Base-by-base conservation (phyloP, 1,140 invertebrate species). In the Augochlora pura region DNA sequence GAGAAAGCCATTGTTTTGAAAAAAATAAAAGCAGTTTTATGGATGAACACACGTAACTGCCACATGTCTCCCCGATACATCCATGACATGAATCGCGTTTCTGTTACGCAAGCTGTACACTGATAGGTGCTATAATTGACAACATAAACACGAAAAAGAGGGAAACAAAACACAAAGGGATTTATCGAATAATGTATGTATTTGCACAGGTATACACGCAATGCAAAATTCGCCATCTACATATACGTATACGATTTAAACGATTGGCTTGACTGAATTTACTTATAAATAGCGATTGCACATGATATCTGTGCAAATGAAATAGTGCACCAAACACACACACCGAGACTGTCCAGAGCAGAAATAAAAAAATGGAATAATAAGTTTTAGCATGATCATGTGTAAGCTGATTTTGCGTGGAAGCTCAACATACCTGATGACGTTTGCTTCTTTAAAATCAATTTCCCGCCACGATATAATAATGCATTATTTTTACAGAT, bases 181-280 rank as follows among this genome's bases (percentile, higher is more conserved):
- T 23, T 74, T 21, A n/a, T 49, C 49, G 49, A 14, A 16, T n/a
- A 63, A 73, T 66, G 39, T 74, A 74, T n/a, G n/a, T 32, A 46
- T 79, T 79, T 67, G 42, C 71, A 79, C 59, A 73, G 52, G 66
- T 62, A 59, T 39, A 27, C 66, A 74, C n/a, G n/a, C 70, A 79
- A 16, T 52, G 77, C 77, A 70, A 79, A 79, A 74, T 32, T 74
- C 25, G 27, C 52, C 52, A 67, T 59, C 52, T 79, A 32, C 32
- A 32, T 32, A 32, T 32, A 32, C 4, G 32, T 32, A 67, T 79
- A 74, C 32, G 1, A 79, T 73, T 66, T 18, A 52, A 57, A 18
- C n/a, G 21, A n/a, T 23, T n/a, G 18, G n/a, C 52, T 46, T 38
- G 1, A 18, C 21, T 16, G 27, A 74, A 60, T 66, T 38, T 10